Percentiles rank a stretch among this genome's conserved stretches.
These are phyloP conservation scores for Microcebus lehilahytsara DNA, from an alignment of 2,113 vertebrate species.

Conservation along the genomic window DNA sequence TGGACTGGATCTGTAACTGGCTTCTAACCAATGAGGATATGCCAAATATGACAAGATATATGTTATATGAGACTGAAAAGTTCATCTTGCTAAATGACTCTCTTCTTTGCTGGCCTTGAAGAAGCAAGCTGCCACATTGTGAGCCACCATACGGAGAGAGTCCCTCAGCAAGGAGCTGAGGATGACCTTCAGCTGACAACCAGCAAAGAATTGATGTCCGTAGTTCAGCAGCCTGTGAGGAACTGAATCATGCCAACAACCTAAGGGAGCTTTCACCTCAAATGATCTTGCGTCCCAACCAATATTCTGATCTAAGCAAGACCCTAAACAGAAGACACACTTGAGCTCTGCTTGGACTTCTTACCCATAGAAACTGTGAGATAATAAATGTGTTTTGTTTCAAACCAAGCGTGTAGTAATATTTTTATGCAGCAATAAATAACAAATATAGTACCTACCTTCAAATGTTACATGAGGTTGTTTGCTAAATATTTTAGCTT, in stretches of 20 bases:
- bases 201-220: neutral
- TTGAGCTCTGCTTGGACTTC: neutral
- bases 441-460: neutral
- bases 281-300: neutral
- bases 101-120: neutral
- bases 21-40: neutral
- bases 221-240: neutral
- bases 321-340: neutral
- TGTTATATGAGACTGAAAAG: neutral
- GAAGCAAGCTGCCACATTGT: neutral
- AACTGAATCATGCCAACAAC: neutral
- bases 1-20: rapidly evolving
- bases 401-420: neutral
- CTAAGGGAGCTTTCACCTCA: neutral
- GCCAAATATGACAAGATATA: rapidly evolving
- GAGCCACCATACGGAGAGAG: neutral
- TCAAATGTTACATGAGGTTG: neutral
- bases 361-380: neutral
- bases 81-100: neutral
- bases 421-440: neutral
- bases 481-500: neutral
- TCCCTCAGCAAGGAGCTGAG: neutral
- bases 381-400: neutral
- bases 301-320: neutral
- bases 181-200: neutral